Evolutionary conservation across 1,140 invertebrate genomes (phyloP).

Genomic region (Orchestia grillus): DNA sequence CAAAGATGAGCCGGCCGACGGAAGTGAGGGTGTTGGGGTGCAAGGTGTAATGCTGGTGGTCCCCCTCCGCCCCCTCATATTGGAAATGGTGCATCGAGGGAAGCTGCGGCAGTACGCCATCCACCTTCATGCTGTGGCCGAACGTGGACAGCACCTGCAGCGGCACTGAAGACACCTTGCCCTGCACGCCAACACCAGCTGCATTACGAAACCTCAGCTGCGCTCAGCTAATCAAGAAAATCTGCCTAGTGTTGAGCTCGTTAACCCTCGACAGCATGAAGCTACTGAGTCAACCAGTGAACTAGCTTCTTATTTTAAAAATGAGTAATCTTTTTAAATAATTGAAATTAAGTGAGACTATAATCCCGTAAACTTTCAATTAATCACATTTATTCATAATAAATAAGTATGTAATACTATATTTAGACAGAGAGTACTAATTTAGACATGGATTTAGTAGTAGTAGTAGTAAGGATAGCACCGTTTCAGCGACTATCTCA

Average conservation of each 20-base stretch:
- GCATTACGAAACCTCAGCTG: background rate
- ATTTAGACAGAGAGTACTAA: no score
- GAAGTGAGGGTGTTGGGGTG: conserved; percentile 71
- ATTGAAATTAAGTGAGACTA: background rate
- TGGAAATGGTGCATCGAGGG: conserved; percentile 73
- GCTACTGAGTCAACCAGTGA: background rate
- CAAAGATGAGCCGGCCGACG: conserved; percentile 78
- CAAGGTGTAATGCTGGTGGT: conserved; percentile 67
- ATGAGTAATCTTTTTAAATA: background rate
- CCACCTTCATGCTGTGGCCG: conserved; percentile 79
- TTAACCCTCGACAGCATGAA: no score
- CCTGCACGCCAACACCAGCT: conserved; percentile 73
- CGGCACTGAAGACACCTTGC: conserved; percentile 81
- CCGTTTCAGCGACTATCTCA: no score
- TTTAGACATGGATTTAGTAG: no score
- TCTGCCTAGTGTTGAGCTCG: background rate
- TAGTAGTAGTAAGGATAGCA: no score
- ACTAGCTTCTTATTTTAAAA: background rate
- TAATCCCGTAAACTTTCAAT: background rate
- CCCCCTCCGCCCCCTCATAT: conserved; percentile 69
- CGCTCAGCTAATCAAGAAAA: background rate
- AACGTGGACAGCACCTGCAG: conserved; percentile 83
- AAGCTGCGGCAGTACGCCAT: conserved; percentile 73
- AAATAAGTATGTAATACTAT: no score
- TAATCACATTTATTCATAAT: no score